phyloP scores from a whole-genome alignment of 2,888 invertebrate species.

The Rotaria socialis region DNA sequence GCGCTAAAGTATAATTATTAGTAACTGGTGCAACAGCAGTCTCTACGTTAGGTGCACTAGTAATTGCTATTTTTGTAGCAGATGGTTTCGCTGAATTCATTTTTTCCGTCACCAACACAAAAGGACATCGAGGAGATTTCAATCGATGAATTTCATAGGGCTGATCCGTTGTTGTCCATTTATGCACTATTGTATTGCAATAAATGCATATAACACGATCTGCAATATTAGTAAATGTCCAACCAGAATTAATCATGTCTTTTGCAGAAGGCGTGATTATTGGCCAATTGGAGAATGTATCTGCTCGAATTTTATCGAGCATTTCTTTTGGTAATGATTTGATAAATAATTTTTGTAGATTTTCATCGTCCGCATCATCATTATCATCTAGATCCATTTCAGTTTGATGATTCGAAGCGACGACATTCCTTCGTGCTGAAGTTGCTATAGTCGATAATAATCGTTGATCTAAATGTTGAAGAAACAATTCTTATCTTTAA shows the following conservation, averaged over 20 bases:
- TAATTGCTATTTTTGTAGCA: not conserved
- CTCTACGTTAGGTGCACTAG: not conserved
- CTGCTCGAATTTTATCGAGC: not conserved
- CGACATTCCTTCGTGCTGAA: not conserved
- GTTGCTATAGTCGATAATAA: rapidly evolving
- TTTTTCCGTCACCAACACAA: not conserved
- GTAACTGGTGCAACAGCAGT: not conserved
- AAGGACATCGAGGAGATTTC: constrained; percentile 1
- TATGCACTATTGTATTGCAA: not conserved
- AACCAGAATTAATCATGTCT: not conserved
- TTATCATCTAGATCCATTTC: too few species aligned
- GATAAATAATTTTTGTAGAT: not conserved
- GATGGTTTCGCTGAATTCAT: not conserved
- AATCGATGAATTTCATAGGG: constrained; percentile 15
- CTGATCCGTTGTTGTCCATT: not conserved
- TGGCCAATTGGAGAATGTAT: constrained; percentile 3
- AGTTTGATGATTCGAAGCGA: not conserved
- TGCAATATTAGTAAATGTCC: not conserved
- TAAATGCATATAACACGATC: not conserved
- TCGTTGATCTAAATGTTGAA: not conserved
- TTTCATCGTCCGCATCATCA: not conserved
- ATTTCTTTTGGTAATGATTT: not conserved
- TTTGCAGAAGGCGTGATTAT: not conserved
- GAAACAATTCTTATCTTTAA: too few species aligned
- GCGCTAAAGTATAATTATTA: not conserved